A percentile compares a stretch with the other conserved stretches of the same genome.
Evolutionary conservation across 1,140 invertebrate genomes (phyloP).

Genomic region (Pseudoatta argentina): DNA sequence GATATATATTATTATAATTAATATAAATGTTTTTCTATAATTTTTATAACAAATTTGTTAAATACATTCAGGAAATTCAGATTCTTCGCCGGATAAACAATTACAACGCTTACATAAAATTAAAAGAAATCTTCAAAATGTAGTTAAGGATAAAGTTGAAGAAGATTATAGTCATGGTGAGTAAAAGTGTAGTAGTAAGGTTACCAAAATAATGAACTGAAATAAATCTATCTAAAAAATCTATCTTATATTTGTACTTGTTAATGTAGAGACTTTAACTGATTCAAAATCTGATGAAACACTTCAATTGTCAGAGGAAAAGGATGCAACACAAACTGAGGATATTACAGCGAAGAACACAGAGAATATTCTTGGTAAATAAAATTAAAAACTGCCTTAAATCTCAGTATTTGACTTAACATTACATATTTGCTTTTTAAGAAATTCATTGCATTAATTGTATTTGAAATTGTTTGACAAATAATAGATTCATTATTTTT

Average conservation of each 20-base stretch:
- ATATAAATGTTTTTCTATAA: neutral
- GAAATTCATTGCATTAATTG: neutral
- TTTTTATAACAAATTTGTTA: conserved; percentile 22
- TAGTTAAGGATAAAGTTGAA: conserved; percentile 34
- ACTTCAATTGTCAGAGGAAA: neutral
- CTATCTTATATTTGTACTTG: conserved; percentile 19
- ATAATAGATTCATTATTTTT: neutral
- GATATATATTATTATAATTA: conserved; percentile 4
- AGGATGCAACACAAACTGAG: neutral
- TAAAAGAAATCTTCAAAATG: conserved; percentile 23
- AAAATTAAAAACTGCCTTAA: conserved; percentile 3
- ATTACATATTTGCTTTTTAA: neutral
- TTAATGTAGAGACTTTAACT: neutral
- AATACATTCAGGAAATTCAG: conserved; percentile 40
- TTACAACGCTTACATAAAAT: conserved; percentile 11
- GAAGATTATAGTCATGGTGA: conserved; percentile 54
- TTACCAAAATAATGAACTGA: neutral
- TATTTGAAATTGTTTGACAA: neutral
- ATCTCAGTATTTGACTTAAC: neutral
- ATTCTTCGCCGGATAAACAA: neutral
- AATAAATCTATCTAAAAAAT: neutral
- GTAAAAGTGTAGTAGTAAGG: neutral
- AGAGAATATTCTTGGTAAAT: neutral
- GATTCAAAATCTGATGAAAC: neutral
- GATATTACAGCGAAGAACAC: neutral